Evolutionary conservation across 1,140 invertebrate genomes (phyloP), one percentile per base, ranked within the genome.

Genomic region (Mercenaria mercenaria): DNA sequence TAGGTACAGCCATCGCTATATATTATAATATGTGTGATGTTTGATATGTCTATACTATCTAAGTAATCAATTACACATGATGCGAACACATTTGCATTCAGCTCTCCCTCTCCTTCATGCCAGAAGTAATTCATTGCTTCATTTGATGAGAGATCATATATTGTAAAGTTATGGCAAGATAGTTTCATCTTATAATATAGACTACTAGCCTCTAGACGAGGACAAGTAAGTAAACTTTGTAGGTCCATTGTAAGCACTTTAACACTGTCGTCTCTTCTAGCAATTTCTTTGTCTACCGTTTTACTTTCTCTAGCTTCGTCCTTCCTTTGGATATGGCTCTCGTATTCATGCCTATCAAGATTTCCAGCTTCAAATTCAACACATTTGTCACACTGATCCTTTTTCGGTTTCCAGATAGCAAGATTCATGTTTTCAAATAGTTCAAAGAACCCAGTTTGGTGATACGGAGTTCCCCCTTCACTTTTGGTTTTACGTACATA

Each of bases 171-270:
- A 20, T 82, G 59, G 39, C 79, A 61, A 34, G 79, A 32, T 37
- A 59, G 23, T 29, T 82, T 64, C 34, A 18, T 82, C 37, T 37
- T 56, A 32, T 13, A 59, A 37, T 59, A 82, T 4, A 41, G 15
- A 37, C 6, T 29, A 37, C 76, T 80, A 47, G 41, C 41, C 76
- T 29, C 3, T 80, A 80, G 47, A 13, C 39, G 39, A 13, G 76
- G 76, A 80, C 39, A 80, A 3, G 47, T 80, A 20, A 80, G 76
- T 39, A 80, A 26, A 50, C 56, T 82, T n/a, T n/a, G 79, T 15
- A 59, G 18, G 29, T 61, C 79, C 56, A 82, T 61, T 6, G 13
- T 18, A n/a, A 61, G 34, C 18, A 82, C 79, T 82, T 61, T 82
- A 20, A 61, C 47, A 59, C 47, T 82, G 4, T 56, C 26, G 34